Conservation (phyloP, 2,797 vertebrate genomes). For the Ateles fusciceps region DNA sequence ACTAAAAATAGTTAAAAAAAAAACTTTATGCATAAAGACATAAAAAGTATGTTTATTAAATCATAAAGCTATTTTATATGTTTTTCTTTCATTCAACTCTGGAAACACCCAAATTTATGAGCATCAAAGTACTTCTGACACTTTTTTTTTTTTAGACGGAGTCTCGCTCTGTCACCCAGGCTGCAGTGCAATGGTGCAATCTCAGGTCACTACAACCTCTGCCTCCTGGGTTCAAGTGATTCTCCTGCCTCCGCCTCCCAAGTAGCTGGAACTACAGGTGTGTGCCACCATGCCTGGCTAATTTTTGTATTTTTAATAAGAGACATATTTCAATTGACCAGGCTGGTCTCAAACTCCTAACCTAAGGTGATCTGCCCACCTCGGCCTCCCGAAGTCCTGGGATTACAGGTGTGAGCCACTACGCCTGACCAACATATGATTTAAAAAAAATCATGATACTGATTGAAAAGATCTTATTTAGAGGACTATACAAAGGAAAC, state of each 20-base stretch:
- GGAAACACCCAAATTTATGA: not conserved
- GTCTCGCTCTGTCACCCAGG: not conserved
- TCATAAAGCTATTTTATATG: not conserved
- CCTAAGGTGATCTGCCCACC: not conserved
- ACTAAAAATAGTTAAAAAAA: not conserved
- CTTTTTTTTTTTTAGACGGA: not conserved
- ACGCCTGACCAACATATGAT: not conserved
- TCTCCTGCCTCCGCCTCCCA: not conserved
- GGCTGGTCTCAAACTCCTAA: not conserved
- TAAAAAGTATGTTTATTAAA: not conserved
- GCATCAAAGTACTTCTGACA: not conserved
- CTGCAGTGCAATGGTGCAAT: not conserved
- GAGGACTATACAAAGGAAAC: slow-evolving; percentile 18
- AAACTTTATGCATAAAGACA: not conserved
- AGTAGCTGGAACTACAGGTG: not conserved
- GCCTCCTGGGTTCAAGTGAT: not conserved
- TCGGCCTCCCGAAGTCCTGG: not conserved
- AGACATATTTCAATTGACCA: not conserved
- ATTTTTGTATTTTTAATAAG: not conserved
- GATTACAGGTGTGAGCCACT: not conserved
- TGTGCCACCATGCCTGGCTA: not conserved
- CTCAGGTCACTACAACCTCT: not conserved
- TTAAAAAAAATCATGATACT: not conserved
- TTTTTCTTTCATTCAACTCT: not conserved
- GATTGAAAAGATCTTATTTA: not conserved